A percentile compares a stretch with the other conserved stretches of the same genome.
Evolutionary conservation across 1,140 invertebrate species (phyloP).

Genomic region (Zaprionus vittiger): DNA sequence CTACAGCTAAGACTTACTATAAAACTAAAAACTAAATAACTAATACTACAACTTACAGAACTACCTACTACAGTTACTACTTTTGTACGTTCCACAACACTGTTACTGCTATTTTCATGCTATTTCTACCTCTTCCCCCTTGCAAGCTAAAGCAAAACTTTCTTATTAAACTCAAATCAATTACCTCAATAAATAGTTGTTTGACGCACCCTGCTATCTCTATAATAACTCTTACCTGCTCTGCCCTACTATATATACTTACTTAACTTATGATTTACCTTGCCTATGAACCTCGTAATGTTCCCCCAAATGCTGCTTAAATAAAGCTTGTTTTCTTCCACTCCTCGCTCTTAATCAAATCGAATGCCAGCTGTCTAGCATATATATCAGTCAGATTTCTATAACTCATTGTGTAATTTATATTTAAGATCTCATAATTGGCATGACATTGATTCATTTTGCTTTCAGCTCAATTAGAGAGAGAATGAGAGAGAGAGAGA

Average conservation of each 20-base stretch:
- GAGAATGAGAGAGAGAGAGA: slow-evolving; percentile 1
- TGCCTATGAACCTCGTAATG: slow-evolving; percentile 31
- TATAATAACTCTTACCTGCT: background rate
- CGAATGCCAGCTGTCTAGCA: background rate
- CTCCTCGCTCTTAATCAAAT: slow-evolving; percentile 15
- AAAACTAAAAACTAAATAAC: background rate
- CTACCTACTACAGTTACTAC: slow-evolving; percentile 35
- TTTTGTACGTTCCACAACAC: slow-evolving; percentile 29
- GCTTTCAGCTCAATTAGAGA: slow-evolving; percentile 27
- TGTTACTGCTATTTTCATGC: slow-evolving; percentile 53
- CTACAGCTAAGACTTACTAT: background rate
- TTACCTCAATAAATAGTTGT: slow-evolving; percentile 32
- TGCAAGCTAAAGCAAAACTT: slow-evolving; percentile 47
- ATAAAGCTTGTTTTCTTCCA: slow-evolving; percentile 22
- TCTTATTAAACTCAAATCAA: slow-evolving; percentile 22
- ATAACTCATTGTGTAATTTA: slow-evolving; percentile 35
- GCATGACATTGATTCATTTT: slow-evolving; percentile 36
- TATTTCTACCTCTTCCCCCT: slow-evolving; percentile 29
- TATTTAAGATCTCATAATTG: slow-evolving; percentile 42
- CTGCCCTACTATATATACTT: slow-evolving; percentile 9
- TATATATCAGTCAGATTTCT: slow-evolving; percentile 13
- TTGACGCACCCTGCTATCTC: slow-evolving; percentile 28
- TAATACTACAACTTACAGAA: slow-evolving; percentile 3
- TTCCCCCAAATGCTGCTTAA: slow-evolving; percentile 7
- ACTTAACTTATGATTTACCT: background rate